Evolutionary conservation across 2,888 invertebrate genomes (phyloP), one percentile per base, ranked within the genome.

Genomic region (Hyposoter didymator): DNA sequence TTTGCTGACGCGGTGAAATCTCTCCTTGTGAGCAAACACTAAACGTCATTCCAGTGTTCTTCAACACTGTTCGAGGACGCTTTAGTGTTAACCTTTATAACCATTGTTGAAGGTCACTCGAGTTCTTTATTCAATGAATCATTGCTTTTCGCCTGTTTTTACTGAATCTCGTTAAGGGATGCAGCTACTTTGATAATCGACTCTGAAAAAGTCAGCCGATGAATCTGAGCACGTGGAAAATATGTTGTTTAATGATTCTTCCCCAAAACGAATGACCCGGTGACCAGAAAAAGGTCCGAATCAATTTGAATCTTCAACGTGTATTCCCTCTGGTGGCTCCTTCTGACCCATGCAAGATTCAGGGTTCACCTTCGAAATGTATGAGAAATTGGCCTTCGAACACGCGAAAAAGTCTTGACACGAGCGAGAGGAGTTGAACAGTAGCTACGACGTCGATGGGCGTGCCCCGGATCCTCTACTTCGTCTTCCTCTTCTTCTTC

Each of bases 361-460:
- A 19, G 7, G 17, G 45, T 17, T 69, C n/a, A 28, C 43, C 28
- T 22, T 43, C 7, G 19, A 43, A 69, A 28, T 28, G 43, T 17
- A 8, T 7, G 22, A 45, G 22, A 69, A 69, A 43, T 69, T 28
- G 6, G 28, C 22, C 17, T 45, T 28, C 6, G 22, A 67, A 35
- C 14, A 67, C 14, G 67, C 67, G 39, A 45, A 45, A 45, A 67
- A 43, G 67, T 45, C 6, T 14, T 5, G 22, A 14, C 45, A 69
- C 45, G 14, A 17, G 45, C 45, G n/a, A 14, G 14, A 73, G 8
- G n/a, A 19, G 35, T 32, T 12, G 19, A 35, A 55, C 22, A 62
- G 74, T 52, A 74, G 55, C 66, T 35, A 19, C 79, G 22, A 79
- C 62, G 62, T 64, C 17, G 62, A 19, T 70, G 69, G 79, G 74